Evolutionary conservation across 2,888 invertebrate genomes (phyloP).

Genomic region (Phania funesta): DNA sequence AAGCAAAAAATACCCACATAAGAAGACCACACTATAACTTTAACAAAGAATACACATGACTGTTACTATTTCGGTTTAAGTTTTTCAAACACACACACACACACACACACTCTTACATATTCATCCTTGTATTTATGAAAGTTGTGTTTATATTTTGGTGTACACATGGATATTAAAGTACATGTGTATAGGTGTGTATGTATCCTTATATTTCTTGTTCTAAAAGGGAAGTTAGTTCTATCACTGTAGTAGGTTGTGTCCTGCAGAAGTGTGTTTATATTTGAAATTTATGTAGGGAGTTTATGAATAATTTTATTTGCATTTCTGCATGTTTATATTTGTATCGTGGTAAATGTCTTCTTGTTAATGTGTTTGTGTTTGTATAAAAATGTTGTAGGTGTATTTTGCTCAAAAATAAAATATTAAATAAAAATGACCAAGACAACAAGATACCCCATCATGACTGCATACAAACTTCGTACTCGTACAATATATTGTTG

Average conservation of each 20-base stretch:
- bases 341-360: slow-evolving; percentile 1
- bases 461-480: slow-evolving; percentile 70
- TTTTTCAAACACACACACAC: slow-evolving; percentile 21
- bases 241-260: too few relatives aligned
- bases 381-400: slow-evolving; percentile 12
- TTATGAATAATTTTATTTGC: slow-evolving; percentile 59
- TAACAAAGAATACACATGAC: slow-evolving; percentile 65
- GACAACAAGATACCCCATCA: slow-evolving; percentile 75
- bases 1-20: slow-evolving; percentile 75
- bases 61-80: slow-evolving; percentile 65
- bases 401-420: slow-evolving; percentile 12
- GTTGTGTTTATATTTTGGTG: slow-evolving; percentile 3
- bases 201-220: slow-evolving; percentile 17
- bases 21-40: slow-evolving; percentile 72
- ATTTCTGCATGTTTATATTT: slow-evolving; percentile 5
- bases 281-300: slow-evolving; percentile 52
- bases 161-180: background rate
- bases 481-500: slow-evolving; percentile 68
- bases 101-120: background rate
- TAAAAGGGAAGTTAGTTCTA: slow-evolving; percentile 25
- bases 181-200: background rate
- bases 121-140: slow-evolving; percentile 13
- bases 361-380: background rate
- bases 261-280: background rate
- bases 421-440: slow-evolving; percentile 7